These are phyloP conservation scores for Dicaeum eximium DNA, from an alignment of 2,113 vertebrate species.

Conservation along the genomic window DNA sequence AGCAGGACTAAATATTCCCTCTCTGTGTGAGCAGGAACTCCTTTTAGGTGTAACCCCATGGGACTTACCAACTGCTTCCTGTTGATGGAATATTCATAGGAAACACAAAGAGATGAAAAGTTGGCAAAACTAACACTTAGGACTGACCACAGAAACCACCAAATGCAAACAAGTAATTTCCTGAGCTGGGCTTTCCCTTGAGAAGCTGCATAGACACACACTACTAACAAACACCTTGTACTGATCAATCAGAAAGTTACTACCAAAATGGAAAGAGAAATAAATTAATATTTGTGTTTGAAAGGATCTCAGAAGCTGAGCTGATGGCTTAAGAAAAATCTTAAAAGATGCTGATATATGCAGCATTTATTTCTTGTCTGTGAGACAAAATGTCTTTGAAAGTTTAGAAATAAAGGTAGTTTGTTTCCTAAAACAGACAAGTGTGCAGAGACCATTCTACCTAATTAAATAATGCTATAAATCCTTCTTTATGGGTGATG, in stretches of 20 bases:
- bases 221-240: not conserved
- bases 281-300: not conserved
- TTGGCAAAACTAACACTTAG: not conserved
- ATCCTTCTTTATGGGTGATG: not conserved
- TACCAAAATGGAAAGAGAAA: not conserved
- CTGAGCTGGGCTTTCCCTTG: not conserved
- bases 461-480: not conserved
- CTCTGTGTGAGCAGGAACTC: not conserved
- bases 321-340: not conserved
- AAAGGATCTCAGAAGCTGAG: not conserved
- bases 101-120: not conserved
- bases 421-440: not conserved
- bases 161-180: not conserved
- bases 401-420: not conserved
- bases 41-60: not conserved
- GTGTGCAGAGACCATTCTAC: not conserved
- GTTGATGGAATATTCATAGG: not conserved
- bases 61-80: accelerated
- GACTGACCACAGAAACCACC: not conserved
- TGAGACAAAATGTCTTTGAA: not conserved
- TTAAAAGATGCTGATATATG: not conserved
- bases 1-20: not conserved
- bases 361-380: not conserved
- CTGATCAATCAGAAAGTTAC: not conserved
- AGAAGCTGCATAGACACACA: not conserved